Conservation (phyloP, 2,888 invertebrate genomes). For the Agrotis clavis region DNA sequence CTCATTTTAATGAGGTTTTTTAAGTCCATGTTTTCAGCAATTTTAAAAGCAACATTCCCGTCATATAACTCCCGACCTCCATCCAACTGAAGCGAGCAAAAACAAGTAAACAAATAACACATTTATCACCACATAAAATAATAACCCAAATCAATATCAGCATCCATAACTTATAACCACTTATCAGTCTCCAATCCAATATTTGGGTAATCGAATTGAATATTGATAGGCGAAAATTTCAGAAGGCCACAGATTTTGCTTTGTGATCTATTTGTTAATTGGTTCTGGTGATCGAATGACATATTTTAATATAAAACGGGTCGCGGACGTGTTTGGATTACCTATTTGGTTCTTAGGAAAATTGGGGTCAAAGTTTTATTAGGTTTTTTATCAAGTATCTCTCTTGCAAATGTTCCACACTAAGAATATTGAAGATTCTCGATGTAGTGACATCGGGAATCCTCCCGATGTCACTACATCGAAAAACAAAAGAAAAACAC, state of each 20-base stretch:
- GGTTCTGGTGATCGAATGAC: neutral
- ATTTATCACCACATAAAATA: neutral
- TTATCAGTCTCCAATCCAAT: slow-evolving; percentile 5
- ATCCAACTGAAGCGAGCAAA: neutral
- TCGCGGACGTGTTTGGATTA: neutral
- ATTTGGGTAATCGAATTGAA: slow-evolving; percentile 41
- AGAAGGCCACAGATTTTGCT: slow-evolving; percentile 1
- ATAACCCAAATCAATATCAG: slow-evolving; percentile 4
- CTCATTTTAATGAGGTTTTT: too few species aligned
- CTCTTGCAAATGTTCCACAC: too few species aligned
- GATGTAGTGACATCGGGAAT: too few species aligned
- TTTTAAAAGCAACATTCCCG: too few species aligned
- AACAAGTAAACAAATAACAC: neutral
- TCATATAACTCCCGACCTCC: neutral
- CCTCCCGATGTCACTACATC: too few species aligned
- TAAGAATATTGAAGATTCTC: too few species aligned
- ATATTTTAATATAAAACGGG: slow-evolving; percentile 15
- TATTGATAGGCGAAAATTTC: slow-evolving; percentile 40
- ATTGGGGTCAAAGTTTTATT: neutral
- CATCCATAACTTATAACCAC: slow-evolving; percentile 29
- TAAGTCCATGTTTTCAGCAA: too few species aligned
- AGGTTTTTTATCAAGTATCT: too few species aligned
- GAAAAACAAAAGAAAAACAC: too few species aligned
- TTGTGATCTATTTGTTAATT: slow-evolving; percentile 25
- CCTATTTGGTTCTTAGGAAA: neutral